These are phyloP conservation scores for Orestias chungarensis DNA, from an alignment of 2,797 vertebrate genomes.

Conservation along the genomic window DNA sequence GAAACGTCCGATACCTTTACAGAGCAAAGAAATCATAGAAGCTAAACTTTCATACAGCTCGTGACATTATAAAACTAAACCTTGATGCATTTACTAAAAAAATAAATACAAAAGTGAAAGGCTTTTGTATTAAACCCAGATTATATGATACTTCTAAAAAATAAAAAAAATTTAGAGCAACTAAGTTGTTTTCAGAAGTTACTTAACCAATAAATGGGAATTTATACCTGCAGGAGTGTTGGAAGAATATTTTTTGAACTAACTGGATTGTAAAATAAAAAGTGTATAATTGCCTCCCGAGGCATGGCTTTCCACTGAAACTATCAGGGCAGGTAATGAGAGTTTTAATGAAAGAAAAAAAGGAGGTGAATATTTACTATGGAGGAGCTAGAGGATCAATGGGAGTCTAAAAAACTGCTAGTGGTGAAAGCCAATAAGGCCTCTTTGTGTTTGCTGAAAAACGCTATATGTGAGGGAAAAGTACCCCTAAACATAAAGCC, in stretches of 20 bases:
- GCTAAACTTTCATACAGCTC: slow-evolving; percentile 1
- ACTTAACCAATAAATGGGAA: background rate
- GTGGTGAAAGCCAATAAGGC: no score
- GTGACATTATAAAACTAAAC: background rate
- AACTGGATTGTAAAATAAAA: background rate
- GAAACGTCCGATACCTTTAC: slow-evolving; percentile 33
- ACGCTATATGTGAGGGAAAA: background rate
- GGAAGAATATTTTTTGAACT: no score
- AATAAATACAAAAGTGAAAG: background rate
- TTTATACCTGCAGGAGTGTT: background rate
- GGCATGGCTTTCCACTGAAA: background rate
- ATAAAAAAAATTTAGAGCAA: background rate
- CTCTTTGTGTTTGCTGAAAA: background rate
- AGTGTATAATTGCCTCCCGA: background rate
- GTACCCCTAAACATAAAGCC: background rate
- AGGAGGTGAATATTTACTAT: background rate
- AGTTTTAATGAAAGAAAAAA: background rate
- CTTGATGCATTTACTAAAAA: background rate
- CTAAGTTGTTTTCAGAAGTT: background rate
- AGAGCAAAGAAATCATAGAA: slow-evolving; percentile 14
- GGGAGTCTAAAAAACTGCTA: background rate
- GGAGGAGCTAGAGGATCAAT: background rate
- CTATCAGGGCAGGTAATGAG: background rate
- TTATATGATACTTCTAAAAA: background rate
- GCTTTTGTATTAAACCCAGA: background rate